phyloP scores from a whole-genome alignment of 1,140 invertebrate species.

The Oscheius sp. region DNA sequence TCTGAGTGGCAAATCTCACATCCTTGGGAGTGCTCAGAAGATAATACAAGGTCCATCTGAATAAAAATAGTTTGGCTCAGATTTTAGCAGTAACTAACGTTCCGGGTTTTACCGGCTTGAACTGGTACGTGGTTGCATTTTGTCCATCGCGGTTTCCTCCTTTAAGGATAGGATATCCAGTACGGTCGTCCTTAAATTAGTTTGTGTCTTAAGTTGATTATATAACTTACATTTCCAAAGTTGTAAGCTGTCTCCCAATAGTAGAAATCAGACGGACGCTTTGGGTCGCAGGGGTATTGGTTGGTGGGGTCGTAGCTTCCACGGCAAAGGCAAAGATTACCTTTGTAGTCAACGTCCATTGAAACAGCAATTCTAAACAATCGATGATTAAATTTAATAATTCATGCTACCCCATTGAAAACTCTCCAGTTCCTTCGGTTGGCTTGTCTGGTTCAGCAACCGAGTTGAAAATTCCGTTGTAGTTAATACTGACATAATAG shows the following conservation, averaged over 20 bases:
- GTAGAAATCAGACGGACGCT: constrained; percentile 30
- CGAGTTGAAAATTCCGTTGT: constrained; percentile 12
- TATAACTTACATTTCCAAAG: neutral
- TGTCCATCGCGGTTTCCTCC: neutral
- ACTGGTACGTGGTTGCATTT: constrained; percentile 21
- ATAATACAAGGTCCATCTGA: constrained; percentile 37
- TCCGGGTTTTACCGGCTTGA: constrained; percentile 38
- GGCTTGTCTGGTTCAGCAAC: constrained; percentile 32
- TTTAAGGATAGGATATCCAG: neutral
- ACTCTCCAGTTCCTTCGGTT: constrained; percentile 44
- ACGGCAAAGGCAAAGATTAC: constrained; percentile 33
- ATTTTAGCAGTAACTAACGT: constrained; percentile 19
- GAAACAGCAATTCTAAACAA: neutral
- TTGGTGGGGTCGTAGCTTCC: neutral
- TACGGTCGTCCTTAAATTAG: constrained; percentile 11
- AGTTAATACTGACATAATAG: constrained; percentile 31
- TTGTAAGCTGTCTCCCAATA: constrained; percentile 32
- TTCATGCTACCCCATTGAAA: constrained; percentile 27
- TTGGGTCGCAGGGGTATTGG: constrained; percentile 18
- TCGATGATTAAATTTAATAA: neutral
- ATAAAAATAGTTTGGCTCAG: constrained; percentile 10
- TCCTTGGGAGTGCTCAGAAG: constrained; percentile 20
- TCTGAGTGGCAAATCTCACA: neutral
- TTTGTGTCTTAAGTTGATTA: constrained; percentile 1
- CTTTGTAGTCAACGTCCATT: constrained; percentile 8